Evolutionary conservation across 2,888 invertebrate genomes (phyloP).

Genomic region (Emmelina monodactyla): DNA sequence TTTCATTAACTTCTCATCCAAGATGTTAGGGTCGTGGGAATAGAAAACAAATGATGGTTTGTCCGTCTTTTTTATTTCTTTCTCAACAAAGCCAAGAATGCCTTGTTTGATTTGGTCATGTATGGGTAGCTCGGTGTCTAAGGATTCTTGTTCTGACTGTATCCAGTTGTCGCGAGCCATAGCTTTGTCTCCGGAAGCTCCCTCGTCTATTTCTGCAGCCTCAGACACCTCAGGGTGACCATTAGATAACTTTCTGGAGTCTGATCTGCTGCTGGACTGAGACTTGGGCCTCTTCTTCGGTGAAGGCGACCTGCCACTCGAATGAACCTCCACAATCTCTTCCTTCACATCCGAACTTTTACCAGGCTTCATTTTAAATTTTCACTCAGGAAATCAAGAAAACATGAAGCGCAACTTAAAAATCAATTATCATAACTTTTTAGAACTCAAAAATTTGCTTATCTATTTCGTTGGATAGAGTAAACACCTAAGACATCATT

Average conservation of each 20-base stretch:
- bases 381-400: too few relatives aligned
- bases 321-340: constrained; percentile 54
- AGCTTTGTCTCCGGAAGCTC: constrained; percentile 32
- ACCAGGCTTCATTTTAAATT: constrained; percentile 43
- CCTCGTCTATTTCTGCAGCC: constrained; percentile 21
- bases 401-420: too few relatives aligned
- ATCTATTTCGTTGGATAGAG: background rate
- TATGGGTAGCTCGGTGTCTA: constrained; percentile 66
- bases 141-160: constrained; percentile 59
- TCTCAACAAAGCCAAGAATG: constrained; percentile 57
- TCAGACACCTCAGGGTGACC: constrained; percentile 31
- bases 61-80: constrained; percentile 58
- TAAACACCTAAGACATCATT: too few relatives aligned
- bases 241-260: constrained; percentile 47
- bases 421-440: too few relatives aligned
- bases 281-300: constrained; percentile 38
- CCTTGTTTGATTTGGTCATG: constrained; percentile 64
- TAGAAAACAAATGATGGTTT: constrained; percentile 59
- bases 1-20: constrained; percentile 56
- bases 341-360: constrained; percentile 42
- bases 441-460: background rate
- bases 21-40: constrained; percentile 54
- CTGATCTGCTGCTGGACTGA: constrained; percentile 38
- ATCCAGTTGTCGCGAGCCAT: constrained; percentile 53
- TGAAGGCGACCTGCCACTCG: constrained; percentile 45